Conservation (phyloP, 2,113 vertebrate genomes). For the Vulpes lagopus region DNA sequence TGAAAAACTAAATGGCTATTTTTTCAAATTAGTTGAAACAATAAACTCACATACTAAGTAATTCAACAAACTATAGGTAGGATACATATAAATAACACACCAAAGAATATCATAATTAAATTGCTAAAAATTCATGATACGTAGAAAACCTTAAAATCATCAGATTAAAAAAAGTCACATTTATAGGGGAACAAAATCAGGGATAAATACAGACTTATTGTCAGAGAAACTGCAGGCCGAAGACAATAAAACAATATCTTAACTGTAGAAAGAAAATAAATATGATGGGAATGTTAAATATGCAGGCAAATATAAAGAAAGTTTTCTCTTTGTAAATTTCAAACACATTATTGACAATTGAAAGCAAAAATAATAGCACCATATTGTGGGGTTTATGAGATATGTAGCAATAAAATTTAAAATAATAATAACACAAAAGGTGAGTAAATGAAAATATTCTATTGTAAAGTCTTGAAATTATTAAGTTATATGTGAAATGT, state of each 20-base stretch:
- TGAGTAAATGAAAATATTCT: not conserved
- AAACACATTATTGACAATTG: not conserved
- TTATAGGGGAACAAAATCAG: not conserved
- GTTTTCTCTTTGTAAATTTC: not conserved
- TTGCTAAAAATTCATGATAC: not conserved
- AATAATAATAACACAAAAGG: not conserved
- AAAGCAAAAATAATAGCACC: conserved; percentile 5
- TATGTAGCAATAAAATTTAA: not conserved
- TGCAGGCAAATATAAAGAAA: not conserved
- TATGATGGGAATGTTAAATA: not conserved
- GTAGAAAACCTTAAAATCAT: not conserved
- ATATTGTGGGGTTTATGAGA: not conserved
- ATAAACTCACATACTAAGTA: not conserved
- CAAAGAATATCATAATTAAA: not conserved
- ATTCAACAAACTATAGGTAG: not conserved
- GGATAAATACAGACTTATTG: not conserved
- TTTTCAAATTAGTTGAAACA: not conserved
- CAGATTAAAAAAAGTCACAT: not conserved
- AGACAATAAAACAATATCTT: conserved; percentile 3
- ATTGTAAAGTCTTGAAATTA: not conserved
- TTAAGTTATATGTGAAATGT: not conserved
- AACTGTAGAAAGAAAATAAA: not conserved
- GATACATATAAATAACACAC: not conserved
- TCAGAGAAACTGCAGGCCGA: not conserved
- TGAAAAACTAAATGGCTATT: not conserved